These are phyloP conservation scores for Trichonephila clavata DNA, from an alignment of 1,140 invertebrate genomes.

Conservation along the genomic window DNA sequence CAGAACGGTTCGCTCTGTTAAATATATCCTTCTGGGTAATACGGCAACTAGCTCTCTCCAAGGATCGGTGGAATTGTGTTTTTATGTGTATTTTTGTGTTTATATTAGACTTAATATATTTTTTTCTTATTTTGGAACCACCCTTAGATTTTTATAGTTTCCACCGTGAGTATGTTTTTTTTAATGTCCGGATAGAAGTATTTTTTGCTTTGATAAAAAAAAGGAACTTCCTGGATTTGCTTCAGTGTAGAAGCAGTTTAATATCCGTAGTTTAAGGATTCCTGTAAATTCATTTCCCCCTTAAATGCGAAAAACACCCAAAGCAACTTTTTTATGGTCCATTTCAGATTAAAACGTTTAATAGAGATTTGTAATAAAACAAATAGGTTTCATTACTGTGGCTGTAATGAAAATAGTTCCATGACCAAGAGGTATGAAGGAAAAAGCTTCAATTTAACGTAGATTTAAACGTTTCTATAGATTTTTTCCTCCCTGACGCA, in stretches of 20 bases:
- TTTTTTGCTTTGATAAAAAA: neutral
- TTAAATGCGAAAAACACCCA: neutral
- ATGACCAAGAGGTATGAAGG: neutral
- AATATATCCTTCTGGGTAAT: neutral
- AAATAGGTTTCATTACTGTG: neutral
- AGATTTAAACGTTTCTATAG: neutral
- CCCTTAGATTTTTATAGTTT: slow-evolving; percentile 19
- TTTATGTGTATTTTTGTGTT: neutral
- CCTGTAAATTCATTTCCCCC: slow-evolving; percentile 34
- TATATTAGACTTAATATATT: slow-evolving; percentile 6
- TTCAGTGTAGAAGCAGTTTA: neutral
- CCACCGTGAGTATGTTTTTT: neutral
- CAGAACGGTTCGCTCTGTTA: neutral
- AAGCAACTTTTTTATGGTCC: neutral
- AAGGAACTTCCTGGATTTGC: neutral
- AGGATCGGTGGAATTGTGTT: neutral
- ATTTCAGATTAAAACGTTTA: neutral
- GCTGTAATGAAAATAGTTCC: neutral
- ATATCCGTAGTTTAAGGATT: slow-evolving; percentile 7
- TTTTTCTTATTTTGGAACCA: neutral
- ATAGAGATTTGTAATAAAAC: neutral
- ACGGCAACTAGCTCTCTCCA: neutral
- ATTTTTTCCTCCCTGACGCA: neutral
- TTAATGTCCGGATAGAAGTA: neutral
- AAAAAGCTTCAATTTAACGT: neutral